A percentile compares a stretch with the other conserved stretches of the same genome.
Conservation (phyloP, 2,113 vertebrate species). For the Prunella fulvescens region DNA sequence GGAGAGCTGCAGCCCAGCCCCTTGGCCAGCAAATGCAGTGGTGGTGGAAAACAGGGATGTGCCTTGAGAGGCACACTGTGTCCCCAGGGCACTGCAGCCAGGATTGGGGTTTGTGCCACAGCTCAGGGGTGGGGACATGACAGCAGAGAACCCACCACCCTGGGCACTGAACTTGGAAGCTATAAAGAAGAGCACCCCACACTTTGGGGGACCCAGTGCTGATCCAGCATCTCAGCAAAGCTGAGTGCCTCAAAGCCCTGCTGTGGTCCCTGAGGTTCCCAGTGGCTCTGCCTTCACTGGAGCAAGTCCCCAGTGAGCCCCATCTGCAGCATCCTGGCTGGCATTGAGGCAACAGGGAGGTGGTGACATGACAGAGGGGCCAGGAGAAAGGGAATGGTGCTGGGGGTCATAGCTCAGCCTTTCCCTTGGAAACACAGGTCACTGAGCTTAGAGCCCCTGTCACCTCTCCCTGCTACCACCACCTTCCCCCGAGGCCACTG, state of each 20-base stretch:
- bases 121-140: neutral
- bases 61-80: neutral
- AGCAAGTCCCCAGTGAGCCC: accelerated
- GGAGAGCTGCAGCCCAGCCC: neutral
- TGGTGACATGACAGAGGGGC: neutral
- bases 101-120: neutral
- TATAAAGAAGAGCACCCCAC: neutral
- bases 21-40: accelerated
- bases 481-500: neutral
- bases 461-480: neutral
- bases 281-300: neutral
- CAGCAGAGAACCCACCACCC: neutral
- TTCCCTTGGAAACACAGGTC: neutral
- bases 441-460: neutral
- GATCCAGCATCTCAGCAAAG: neutral
- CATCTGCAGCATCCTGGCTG: neutral
- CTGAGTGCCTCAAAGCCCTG: neutral
- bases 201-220: neutral
- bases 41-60: neutral
- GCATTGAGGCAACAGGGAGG: neutral
- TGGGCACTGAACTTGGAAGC: neutral
- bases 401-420: neutral
- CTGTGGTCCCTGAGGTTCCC: accelerated
- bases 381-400: neutral
- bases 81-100: neutral